Evolutionary conservation across 2,888 invertebrate genomes (phyloP).

Genomic region (Drosophila mercatorum): DNA sequence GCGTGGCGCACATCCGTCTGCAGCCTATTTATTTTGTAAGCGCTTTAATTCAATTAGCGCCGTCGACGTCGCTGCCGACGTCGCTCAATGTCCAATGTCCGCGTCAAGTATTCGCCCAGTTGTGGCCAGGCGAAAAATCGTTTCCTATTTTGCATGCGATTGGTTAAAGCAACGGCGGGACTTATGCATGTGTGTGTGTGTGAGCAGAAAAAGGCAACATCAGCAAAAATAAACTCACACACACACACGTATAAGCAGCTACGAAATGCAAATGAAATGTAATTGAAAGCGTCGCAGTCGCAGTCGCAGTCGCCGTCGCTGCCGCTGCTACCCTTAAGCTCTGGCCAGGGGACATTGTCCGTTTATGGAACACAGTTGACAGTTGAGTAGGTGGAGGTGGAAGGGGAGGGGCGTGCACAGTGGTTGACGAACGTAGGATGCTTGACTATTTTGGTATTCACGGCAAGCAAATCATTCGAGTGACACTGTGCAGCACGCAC

Average conservation of each 20-base stretch:
- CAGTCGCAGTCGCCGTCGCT: conserved; percentile 23
- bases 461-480: conserved; percentile 19
- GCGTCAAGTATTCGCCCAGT: conserved; percentile 69
- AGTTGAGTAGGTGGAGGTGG: conserved; percentile 2
- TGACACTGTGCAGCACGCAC: conserved; percentile 61
- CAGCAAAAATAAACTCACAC: conserved; percentile 59
- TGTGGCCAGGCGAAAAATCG: conserved; percentile 57
- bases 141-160: conserved; percentile 74
- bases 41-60: conserved; percentile 79
- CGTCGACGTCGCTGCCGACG: conserved; percentile 55
- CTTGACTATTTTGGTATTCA: conserved; percentile 24
- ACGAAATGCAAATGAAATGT: conserved; percentile 76
- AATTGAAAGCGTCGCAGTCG: conserved; percentile 71
- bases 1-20: conserved; percentile 56
- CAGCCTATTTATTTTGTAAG: conserved; percentile 58
- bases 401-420: conserved; percentile 31
- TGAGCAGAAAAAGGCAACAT: conserved; percentile 64
- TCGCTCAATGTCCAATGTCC: conserved; percentile 75
- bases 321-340: conserved; percentile 73
- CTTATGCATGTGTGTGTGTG: conserved; percentile 57
- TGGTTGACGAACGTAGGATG: conserved; percentile 52
- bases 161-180: conserved; percentile 51
- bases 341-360: conserved; percentile 75
- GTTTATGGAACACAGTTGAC: conserved; percentile 64
- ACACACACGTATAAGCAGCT: conserved; percentile 66